Evolutionary conservation across 1,140 invertebrate genomes (phyloP).

Genomic region (Bradysia coprophila): DNA sequence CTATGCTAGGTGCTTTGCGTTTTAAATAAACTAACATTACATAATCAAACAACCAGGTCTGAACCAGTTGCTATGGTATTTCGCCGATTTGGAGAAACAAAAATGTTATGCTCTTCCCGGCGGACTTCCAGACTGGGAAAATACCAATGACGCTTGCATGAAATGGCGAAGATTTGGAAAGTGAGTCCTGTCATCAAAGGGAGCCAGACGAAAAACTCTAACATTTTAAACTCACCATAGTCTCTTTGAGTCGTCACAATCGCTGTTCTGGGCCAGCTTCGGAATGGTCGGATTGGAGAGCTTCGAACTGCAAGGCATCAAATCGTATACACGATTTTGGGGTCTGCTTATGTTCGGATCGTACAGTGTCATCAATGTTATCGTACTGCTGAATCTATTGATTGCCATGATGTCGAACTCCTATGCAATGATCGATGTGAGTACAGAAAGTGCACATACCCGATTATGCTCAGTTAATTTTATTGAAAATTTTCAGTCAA

Average conservation of each 20-base stretch:
- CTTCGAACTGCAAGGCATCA: constrained; percentile 57
- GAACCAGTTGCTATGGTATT: constrained; percentile 83
- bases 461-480: no score
- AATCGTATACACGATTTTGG: constrained; percentile 63
- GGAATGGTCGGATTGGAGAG: constrained; percentile 63
- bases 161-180: constrained; percentile 56
- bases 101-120: constrained; percentile 47
- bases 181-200: constrained; percentile 18
- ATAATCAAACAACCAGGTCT: no score
- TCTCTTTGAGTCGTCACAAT: constrained; percentile 78
- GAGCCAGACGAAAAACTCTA: no score
- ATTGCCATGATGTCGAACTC: constrained; percentile 89
- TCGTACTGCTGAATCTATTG: constrained; percentile 67
- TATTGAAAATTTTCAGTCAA: no score
- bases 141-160: constrained; percentile 47
- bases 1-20: no score
- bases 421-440: constrained; percentile 53
- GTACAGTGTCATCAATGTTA: constrained; percentile 69
- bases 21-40: no score
- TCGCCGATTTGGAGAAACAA: constrained; percentile 57
- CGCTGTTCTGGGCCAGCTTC: constrained; percentile 79
- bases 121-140: constrained; percentile 41
- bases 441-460: no score
- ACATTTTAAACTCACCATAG: no score
- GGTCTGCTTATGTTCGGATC: constrained; percentile 63